Evolutionary conservation across 2,888 invertebrate genomes (phyloP).

Genomic region (Eupithecia abbreviata): DNA sequence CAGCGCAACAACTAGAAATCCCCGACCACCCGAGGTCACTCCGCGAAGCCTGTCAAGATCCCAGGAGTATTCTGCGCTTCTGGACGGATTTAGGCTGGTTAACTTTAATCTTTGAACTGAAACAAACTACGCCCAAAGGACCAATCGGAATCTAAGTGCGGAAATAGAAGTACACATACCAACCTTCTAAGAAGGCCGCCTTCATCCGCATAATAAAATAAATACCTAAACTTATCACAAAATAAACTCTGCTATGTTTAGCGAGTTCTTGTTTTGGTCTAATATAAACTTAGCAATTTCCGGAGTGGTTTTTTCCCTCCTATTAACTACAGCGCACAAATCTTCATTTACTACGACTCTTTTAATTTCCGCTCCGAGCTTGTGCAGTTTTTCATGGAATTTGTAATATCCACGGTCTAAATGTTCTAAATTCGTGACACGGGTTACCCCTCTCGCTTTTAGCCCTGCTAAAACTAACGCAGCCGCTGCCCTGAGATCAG

Average conservation of each 20-base stretch:
- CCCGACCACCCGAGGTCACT: too few species aligned
- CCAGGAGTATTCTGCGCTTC: too few species aligned
- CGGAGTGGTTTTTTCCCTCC: neutral
- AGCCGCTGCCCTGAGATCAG: constrained; percentile 34
- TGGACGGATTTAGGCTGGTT: too few species aligned
- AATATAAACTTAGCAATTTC: neutral
- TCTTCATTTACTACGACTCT: neutral
- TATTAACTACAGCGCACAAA: neutral
- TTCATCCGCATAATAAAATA: too few species aligned
- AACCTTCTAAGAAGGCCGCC: too few species aligned
- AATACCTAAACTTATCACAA: neutral
- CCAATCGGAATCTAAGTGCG: too few species aligned
- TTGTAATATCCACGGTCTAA: constrained; percentile 38
- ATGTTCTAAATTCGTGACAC: constrained; percentile 24
- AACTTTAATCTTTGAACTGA: too few species aligned
- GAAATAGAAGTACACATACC: too few species aligned
- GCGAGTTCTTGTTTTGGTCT: neutral
- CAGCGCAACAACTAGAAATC: too few species aligned
- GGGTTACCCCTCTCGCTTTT: constrained; percentile 27
- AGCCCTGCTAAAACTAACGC: constrained; percentile 33
- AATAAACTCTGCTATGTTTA: neutral
- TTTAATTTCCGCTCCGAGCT: constrained; percentile 22
- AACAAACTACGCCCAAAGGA: too few species aligned
- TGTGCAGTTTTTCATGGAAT: constrained; percentile 31
- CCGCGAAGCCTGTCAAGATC: too few species aligned